phyloP scores from a whole-genome alignment of 2,888 invertebrate genomes.

The Sphaerophoria taeniata region DNA sequence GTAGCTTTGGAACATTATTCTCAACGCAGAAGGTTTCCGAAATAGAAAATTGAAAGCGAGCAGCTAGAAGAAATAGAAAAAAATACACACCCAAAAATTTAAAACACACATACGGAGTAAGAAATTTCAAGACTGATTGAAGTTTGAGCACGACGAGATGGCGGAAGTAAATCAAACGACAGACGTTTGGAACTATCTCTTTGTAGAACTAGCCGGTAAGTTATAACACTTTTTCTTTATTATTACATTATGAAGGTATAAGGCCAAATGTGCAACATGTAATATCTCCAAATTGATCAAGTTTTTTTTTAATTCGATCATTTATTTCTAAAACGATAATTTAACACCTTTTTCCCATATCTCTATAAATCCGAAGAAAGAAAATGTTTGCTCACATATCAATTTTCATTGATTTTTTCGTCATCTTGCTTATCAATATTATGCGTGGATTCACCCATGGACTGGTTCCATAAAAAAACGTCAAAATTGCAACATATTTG shows the following conservation, averaged over 20 bases:
- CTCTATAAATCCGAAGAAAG: too few species aligned
- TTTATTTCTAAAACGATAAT: too few species aligned
- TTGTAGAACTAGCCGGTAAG: constrained; percentile 87
- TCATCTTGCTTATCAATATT: too few species aligned
- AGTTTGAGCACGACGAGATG: constrained; percentile 82
- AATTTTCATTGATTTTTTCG: too few species aligned
- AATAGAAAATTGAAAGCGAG: constrained; percentile 24
- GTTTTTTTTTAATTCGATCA: too few species aligned
- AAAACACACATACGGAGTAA: background rate
- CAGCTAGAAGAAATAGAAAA: background rate
- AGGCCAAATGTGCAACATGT: too few species aligned
- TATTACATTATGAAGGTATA: too few species aligned
- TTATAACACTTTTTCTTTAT: constrained; percentile 20
- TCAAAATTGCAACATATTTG: background rate
- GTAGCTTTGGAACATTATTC: constrained; percentile 36
- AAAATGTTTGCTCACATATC: too few species aligned
- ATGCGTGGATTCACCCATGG: too few species aligned
- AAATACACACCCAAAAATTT: too few species aligned
- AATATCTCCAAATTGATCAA: too few species aligned
- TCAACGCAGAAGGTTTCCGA: constrained; percentile 10
- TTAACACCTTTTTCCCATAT: too few species aligned
- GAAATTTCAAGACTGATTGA: constrained; percentile 42
- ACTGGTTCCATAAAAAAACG: background rate
- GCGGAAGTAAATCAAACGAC: constrained; percentile 86
- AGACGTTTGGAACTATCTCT: constrained; percentile 86